Base-by-base conservation (phyloP, 2,113 vertebrate species). In the Phaethornis superciliosus region DNA sequence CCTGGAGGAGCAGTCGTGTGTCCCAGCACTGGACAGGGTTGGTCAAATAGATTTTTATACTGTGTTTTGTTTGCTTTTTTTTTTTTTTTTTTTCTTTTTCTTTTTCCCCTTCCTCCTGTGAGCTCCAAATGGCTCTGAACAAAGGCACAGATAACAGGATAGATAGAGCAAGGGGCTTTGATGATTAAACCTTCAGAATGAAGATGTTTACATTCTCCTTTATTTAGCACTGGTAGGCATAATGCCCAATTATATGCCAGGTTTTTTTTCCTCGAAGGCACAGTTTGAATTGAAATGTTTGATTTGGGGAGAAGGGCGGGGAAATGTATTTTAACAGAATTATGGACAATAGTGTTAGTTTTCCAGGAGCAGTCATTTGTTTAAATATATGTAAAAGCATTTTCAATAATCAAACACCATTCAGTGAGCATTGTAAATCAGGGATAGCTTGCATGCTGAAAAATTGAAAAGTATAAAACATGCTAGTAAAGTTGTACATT, bases 201-300 rank as follows among this genome's bases (percentile, higher is more conserved):
- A 95, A 93, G 94, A 93, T 97, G 96, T 96, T 98, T 97, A 79
- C 76, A 4, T 96, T 97, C 95, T 96, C 87, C 89, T 96, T 95
- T 95, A 93, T 96, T 97, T 96, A 97, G 92, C 81, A 60, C 94
- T 88, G 80, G 95, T 97, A 96, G 88, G 93, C 92, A 90, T 96
- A 96, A 96, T 93, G 83, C 93, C 94, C 95, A 96, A 97, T 96
- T 95, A 94, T 92, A 88, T 96, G 89, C 89, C 94, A 93, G 65
- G 76, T 97, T 40, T 40, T 40, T 40, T 94, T 92, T 88, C 84
- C 88, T 97, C 94, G 94, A 94, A 95, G 94, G 92, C 94, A 91
- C 92, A 95, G 80, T 96, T 65, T 81, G 76, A 82, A 85, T 95
- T 51, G 47, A 95, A 97, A 96, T 95, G 95, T 94, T 93, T 96